phyloP scores from a whole-genome alignment of 1,140 invertebrate genomes.

The Heterodera carotae region DNA sequence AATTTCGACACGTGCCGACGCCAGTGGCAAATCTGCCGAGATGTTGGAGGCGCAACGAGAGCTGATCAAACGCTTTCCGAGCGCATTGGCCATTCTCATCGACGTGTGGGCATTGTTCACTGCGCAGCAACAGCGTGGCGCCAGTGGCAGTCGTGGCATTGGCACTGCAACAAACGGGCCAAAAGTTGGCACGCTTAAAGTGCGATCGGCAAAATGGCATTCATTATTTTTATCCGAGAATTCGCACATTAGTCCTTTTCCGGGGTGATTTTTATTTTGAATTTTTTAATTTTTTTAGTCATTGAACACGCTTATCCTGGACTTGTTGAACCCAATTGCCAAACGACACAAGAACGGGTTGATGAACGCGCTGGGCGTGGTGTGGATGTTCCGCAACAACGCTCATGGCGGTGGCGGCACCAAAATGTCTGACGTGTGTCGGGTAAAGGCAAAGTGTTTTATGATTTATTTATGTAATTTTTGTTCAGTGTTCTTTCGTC shows the following conservation, averaged over 20 bases:
- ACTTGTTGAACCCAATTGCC: constrained; percentile 83
- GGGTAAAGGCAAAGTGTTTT: constrained; percentile 32
- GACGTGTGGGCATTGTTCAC: constrained; percentile 51
- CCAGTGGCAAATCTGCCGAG: constrained; percentile 31
- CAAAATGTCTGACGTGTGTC: constrained; percentile 35
- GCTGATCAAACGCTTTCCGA: constrained; percentile 48
- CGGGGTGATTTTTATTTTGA: too few species aligned
- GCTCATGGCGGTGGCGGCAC: constrained; percentile 13
- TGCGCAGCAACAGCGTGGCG: background rate
- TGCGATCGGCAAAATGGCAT: background rate
- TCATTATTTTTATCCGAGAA: constrained; percentile 20
- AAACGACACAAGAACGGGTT: constrained; percentile 81
- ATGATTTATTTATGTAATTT: constrained; percentile 6
- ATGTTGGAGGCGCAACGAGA: constrained; percentile 48
- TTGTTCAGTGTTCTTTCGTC: constrained; percentile 54
- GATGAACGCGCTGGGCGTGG: constrained; percentile 81
- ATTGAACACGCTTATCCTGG: constrained; percentile 72
- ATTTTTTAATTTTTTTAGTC: too few species aligned
- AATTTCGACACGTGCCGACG: background rate
- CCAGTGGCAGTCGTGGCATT: background rate
- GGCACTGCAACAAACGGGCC: background rate
- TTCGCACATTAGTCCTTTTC: background rate
- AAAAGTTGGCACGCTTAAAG: background rate
- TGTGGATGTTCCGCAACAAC: constrained; percentile 73
- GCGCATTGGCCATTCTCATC: constrained; percentile 46